Base-by-base conservation (phyloP, 37 sponge, comb jelly and placozoan species). In the Oscarella lobularis region DNA sequence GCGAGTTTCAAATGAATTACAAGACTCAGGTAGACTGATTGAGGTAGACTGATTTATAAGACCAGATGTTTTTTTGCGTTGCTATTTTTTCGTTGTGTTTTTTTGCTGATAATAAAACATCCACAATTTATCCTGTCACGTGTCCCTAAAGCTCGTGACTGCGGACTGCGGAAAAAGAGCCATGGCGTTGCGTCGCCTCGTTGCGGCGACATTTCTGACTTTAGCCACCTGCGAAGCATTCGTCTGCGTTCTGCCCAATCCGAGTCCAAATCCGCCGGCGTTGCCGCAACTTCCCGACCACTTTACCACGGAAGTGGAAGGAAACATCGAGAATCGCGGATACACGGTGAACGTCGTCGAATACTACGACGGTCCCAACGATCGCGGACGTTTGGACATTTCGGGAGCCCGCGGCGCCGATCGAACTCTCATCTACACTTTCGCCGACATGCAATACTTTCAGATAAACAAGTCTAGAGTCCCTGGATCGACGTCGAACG, bases 331-430 rank as follows among this genome's bases (percentile, higher is more conserved):
- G 60, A 48, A 48, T 20, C 9, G 20, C 9, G 60, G 60, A 9
- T 48, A 48, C 60, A 48, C 60, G 60, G 60, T 48, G 9, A 48
- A 48, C 60, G 60, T 20, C 60, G 60, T 48, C 14, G 60, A 48
- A 20, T 48, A 48, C 20, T 48, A 48, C 60, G 60, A 48, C 60
- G 60, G 20, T 9, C 60, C 60, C 9, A 48, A 48, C 60, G 20
- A 48, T 48, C 60, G 60, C 9, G 60, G 60, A 48, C 9, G 60
- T 9, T 20, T 48, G 9, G 60, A 48, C 60, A 27, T 48, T 48
- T 48, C 60, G 20, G 60, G 60, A 48, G 60, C 9, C 60, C 9
- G 20, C 60, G 14, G 20, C 60, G 60, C 14, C 60, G 60, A 48
- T 9, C 20, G 14, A 20, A 27, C 60, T 27, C 60, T 48, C 60